Evolutionary conservation across 2,797 vertebrate species (phyloP), one percentile per base, ranked within the genome.

Genomic region (Phataginus tricuspis): DNA sequence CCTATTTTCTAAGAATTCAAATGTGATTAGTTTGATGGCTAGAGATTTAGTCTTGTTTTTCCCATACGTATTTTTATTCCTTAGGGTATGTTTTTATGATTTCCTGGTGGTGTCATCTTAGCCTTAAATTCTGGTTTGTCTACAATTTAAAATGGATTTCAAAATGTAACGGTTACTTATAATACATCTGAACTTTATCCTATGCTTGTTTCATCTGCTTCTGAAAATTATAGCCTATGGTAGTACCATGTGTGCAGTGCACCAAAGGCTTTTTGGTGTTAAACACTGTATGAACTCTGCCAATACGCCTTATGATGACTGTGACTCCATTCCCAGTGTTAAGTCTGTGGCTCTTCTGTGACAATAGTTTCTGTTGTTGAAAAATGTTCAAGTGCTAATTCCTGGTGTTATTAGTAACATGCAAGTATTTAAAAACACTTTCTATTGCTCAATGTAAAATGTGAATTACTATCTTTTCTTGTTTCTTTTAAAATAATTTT

Each of bases 21-120:
- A 23, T 85, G 34, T 82, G 49, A 69, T 87, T 68, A 57, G 7
- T 78, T 69, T 80, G 42, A 72, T 84, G 80, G 27, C 25, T 90
- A 29, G 37, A 68, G 45, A 45, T 74, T 91, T 90, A 63, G 51
- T 83, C 31, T 83, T 66, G 0, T 42, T 83, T 95, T 90, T n/a
- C 12, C 34, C 27, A 79, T 90, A 66, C 42, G 5, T 86, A 71
- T 71, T 93, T 90, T 93, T 80, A 31, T 85, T 91, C 21, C 69
- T 85, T 77, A 29, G 29, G n/a, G 7, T 85, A 86, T 39, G 21
- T 53, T 69, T 84, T 71, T 64, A 31, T n/a, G 55, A 51, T 92
- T 95, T 90, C 87, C 91, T 92, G 53, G 16, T 90, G 61, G 45
- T 87, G 13, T 72, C 1, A 64, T 71, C 31, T 92, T 87, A 84